Evolutionary conservation across 1,140 invertebrate genomes (phyloP).

Genomic region (Heliconius congener): DNA sequence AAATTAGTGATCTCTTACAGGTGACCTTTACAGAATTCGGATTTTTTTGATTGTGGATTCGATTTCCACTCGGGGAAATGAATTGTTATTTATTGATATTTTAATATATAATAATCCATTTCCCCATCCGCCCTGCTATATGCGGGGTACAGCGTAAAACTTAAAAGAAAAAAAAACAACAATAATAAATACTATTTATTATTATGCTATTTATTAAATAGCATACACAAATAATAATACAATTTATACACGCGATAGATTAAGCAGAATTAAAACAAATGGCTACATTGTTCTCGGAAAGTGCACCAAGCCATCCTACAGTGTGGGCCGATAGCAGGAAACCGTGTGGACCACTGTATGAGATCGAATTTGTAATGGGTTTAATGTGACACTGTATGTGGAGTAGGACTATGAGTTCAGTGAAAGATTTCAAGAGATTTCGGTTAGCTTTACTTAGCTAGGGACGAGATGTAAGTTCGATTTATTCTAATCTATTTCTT

Average conservation of each 20-base stretch:
- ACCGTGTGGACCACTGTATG: background rate
- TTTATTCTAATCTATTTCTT: no score
- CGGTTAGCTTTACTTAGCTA: background rate
- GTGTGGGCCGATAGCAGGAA: conserved; percentile 24
- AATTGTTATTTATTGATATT: no score
- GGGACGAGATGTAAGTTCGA: background rate
- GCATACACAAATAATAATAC: background rate
- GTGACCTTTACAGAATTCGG: no score
- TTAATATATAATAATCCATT: no score
- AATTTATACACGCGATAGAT: conserved; percentile 6
- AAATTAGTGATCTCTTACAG: no score
- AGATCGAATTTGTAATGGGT: conserved; percentile 21
- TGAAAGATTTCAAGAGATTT: background rate
- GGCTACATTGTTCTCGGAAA: conserved; percentile 28
- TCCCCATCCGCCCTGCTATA: no score
- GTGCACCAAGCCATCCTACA: conserved; percentile 8
- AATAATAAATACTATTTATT: background rate
- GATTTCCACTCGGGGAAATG: no score
- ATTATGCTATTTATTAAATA: no score
- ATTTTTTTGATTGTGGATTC: no score
- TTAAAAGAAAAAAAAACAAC: background rate
- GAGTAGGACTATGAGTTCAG: background rate
- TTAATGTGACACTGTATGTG: conserved; percentile 15
- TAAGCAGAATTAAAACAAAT: conserved; percentile 28
- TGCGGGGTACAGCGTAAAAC: background rate